phyloP scores from a whole-genome alignment of 2,113 vertebrate species.

The Lonchura striata region DNA sequence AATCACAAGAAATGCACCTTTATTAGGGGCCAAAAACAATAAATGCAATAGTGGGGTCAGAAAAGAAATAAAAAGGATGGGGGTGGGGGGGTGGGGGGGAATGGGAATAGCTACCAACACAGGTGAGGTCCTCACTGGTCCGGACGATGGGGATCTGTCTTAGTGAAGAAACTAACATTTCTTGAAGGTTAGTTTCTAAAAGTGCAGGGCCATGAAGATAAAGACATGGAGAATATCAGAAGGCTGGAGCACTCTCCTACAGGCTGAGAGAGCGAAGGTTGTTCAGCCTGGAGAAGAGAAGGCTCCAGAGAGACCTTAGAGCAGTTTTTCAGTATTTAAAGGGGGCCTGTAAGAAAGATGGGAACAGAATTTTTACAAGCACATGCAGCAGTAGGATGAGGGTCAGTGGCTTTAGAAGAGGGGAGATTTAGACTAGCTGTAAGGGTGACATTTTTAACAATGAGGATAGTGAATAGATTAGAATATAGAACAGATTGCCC shows the following conservation, averaged over 20 bases:
- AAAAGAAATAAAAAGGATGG: too few species aligned
- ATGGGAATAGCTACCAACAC: too few species aligned
- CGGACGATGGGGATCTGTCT: too few species aligned
- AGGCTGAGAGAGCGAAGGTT: not conserved
- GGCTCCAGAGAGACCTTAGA: not conserved
- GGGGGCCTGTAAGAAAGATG: not conserved
- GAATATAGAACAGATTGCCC: not conserved
- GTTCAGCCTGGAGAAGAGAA: not conserved
- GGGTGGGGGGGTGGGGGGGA: too few species aligned
- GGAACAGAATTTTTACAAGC: not conserved
- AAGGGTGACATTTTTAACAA: not conserved
- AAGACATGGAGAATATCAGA: not conserved
- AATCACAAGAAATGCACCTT: too few species aligned
- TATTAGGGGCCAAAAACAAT: too few species aligned
- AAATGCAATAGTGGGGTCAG: too few species aligned
- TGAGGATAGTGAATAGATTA: not conserved
- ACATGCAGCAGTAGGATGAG: accelerated
- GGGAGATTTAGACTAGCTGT: not conserved
- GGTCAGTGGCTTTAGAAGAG: not conserved
- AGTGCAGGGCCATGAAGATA: not conserved
- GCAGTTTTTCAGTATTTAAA: not conserved
- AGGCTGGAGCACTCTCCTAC: not conserved
- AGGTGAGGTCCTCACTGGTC: too few species aligned
- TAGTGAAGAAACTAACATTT: not conserved
- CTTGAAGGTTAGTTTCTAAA: not conserved